A percentile compares a stretch with the other conserved stretches of the same genome.
These are phyloP conservation scores for Paraescarpia echinospica DNA, from an alignment of 1,140 invertebrate species.

Conservation along the genomic window DNA sequence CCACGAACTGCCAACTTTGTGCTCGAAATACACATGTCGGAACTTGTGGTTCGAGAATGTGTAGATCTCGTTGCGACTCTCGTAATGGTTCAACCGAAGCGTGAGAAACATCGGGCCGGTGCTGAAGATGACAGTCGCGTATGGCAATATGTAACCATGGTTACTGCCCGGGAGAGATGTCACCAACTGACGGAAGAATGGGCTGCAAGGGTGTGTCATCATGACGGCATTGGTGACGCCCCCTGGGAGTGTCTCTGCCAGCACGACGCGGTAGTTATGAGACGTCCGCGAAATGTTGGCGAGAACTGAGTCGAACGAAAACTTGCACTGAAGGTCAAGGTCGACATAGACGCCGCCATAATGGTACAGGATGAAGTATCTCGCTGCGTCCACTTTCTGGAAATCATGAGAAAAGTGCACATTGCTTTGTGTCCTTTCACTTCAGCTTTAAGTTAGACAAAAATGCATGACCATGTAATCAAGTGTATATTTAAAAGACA, in stretches of 20 bases:
- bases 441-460: no score
- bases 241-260: slow-evolving; percentile 8
- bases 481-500: neutral
- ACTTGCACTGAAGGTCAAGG: slow-evolving; percentile 19
- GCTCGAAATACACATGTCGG: neutral
- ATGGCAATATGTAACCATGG: slow-evolving; percentile 16
- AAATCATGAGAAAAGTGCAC: neutral
- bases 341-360: slow-evolving; percentile 26
- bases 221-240: slow-evolving; percentile 21
- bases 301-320: slow-evolving; percentile 6
- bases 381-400: slow-evolving; percentile 10
- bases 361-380: slow-evolving; percentile 18
- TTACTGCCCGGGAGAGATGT: neutral
- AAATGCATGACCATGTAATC: neutral
- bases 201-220: neutral
- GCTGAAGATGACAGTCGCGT: slow-evolving; percentile 23
- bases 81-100: slow-evolving; percentile 4
- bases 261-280: slow-evolving; percentile 5
- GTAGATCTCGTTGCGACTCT: neutral
- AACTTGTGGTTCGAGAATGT: slow-evolving; percentile 5
- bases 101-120: slow-evolving; percentile 26
- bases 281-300: slow-evolving; percentile 2
- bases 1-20: slow-evolving; percentile 17
- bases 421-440: no score
- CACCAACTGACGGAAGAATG: slow-evolving; percentile 15